These are phyloP conservation scores for Mycalesis mineus DNA, from an alignment of 2,888 invertebrate species.

Conservation along the genomic window DNA sequence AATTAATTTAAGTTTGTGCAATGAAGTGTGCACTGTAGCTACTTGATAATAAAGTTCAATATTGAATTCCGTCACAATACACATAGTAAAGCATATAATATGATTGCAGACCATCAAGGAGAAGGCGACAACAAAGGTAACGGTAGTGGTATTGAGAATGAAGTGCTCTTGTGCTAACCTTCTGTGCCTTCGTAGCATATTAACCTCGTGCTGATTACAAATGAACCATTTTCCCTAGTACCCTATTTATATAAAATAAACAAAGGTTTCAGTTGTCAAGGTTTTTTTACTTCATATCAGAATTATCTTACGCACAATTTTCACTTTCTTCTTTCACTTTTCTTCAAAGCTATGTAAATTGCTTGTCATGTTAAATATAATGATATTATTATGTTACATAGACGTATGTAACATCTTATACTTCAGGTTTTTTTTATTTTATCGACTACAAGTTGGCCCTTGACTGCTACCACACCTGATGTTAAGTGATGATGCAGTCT, in stretches of 20 bases:
- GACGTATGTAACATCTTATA: too few species aligned
- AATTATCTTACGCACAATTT: background rate
- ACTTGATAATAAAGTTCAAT: too few species aligned
- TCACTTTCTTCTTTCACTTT: background rate
- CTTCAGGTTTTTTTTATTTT: too few species aligned
- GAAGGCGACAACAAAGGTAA: conserved; percentile 71
- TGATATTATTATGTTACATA: too few species aligned
- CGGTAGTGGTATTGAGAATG: conserved; percentile 36
- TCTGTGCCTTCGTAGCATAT: conserved; percentile 26
- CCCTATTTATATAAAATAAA: background rate
- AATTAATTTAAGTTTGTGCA: too few species aligned
- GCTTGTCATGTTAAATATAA: too few species aligned
- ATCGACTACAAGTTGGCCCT: too few species aligned
- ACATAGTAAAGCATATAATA: conserved; percentile 29
- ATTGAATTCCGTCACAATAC: background rate
- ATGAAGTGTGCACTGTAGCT: too few species aligned
- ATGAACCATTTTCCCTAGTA: too few species aligned
- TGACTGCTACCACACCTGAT: too few species aligned
- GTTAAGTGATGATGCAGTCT: too few species aligned
- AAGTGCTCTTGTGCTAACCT: conserved; percentile 25
- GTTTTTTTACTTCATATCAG: background rate
- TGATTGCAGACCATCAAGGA: conserved; percentile 62
- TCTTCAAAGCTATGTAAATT: too few species aligned
- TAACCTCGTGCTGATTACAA: conserved; percentile 17
- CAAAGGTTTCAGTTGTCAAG: background rate